Conservation (phyloP, 2,888 invertebrate species). For the Drosophila nigricruria region DNA sequence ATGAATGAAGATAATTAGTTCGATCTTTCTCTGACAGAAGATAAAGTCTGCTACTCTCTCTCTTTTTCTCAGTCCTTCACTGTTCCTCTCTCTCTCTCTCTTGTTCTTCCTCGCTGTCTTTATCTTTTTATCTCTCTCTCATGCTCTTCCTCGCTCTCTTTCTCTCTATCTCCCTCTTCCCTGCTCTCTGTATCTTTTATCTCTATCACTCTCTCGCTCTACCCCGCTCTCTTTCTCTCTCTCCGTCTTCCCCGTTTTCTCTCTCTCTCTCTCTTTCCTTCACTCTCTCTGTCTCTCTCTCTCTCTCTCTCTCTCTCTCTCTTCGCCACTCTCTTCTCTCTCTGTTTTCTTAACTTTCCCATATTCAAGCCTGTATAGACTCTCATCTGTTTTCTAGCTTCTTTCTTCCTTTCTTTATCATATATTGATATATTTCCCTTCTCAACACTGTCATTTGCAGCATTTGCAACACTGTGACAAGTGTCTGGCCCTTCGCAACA, state of each 20-base stretch:
- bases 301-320: not conserved
- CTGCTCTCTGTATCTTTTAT: too few relatives aligned
- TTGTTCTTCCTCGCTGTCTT: too few relatives aligned
- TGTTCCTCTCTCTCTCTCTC: not conserved
- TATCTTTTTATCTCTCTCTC: not conserved
- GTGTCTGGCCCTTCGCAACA: constrained; percentile 15
- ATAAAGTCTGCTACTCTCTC: too few relatives aligned
- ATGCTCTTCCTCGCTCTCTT: not conserved
- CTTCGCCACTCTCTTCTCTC: not conserved
- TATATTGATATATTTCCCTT: too few relatives aligned
- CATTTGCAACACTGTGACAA: constrained; percentile 25
- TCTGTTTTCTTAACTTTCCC: too few relatives aligned
- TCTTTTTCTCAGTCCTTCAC: not conserved
- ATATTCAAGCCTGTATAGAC: too few relatives aligned
- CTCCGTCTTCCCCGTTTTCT: too few relatives aligned
- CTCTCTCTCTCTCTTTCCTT: not conserved
- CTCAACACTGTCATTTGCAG: constrained; percentile 36
- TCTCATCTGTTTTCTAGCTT: too few relatives aligned
- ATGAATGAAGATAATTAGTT: not conserved
- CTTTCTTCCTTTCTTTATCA: too few relatives aligned
- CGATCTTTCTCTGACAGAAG: not conserved
- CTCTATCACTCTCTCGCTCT: not conserved
- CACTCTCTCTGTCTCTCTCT: not conserved
- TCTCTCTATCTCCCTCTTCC: too few relatives aligned
- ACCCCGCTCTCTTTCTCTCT: too few relatives aligned